Base-by-base conservation (phyloP, 1,140 invertebrate genomes). In the Aphaenogaster floridana region DNA sequence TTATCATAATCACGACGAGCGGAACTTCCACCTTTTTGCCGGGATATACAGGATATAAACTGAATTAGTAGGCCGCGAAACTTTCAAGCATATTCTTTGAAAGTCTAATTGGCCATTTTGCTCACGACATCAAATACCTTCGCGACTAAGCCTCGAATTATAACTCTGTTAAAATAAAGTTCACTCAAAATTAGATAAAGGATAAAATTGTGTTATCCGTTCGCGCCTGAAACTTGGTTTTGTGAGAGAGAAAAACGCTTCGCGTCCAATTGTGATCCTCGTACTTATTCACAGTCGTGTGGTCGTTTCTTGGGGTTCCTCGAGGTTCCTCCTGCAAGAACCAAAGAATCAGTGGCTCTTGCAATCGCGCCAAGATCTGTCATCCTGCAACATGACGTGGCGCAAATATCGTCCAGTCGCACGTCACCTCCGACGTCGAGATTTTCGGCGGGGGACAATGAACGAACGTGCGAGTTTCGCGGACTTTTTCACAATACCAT, bases 401-500 rank as follows among this genome's bases (percentile, higher is more conserved):
- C 83, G 87, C 57, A 54, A 86, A 86, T 86, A 85, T 77, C 57
- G 28, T 7, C 42, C 79, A 42, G 61, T 68, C 52, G 78, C 68
- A 59, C 42, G 45, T 87, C 88, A 68, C 28, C 72, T 76, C 63
- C 78, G 69, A 52, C 57, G 71, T 52, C 64, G 54, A 34, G 39
- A 54, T 68, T 76, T 84, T 76, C 69, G 80, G 57, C 45, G 69
- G 69, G 7, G 54, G 68, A 90, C 89, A 90, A 90, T 90, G 85
- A 78, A n/a, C 83, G 88, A 79, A 36, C 50, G 50, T 52, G 83
- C 72, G 79, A 79, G 86, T 80, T 54, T 7, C 76, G 83, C 59
- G 39, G 50, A n/a, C 69, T 84, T 50, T 84, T 61, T 61, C 63
- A 85, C 71, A 85, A 78, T 76, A 54, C 86, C 63, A 76, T 90